Conservation (phyloP, 2,797 vertebrate genomes). For the Pangasius krempfi region DNA sequence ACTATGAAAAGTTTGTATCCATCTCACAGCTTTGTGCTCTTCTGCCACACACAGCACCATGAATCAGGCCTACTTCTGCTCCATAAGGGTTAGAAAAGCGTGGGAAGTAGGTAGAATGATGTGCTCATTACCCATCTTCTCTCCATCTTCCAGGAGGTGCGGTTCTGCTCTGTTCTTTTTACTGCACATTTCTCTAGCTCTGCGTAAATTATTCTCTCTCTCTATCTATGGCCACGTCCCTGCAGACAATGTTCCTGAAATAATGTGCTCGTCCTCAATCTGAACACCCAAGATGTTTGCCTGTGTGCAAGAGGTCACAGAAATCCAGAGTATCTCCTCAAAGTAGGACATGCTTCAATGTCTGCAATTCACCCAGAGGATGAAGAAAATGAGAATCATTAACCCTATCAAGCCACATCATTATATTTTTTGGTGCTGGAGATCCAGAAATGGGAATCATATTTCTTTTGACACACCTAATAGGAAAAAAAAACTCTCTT, state of each 20-base stretch:
- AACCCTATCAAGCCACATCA: slow-evolving; percentile 30
- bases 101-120: slow-evolving; percentile 30
- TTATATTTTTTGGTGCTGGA: slow-evolving; percentile 6
- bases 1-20: slow-evolving; percentile 56
- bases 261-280: slow-evolving; percentile 73
- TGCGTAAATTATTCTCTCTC: slow-evolving; percentile 56
- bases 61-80: slow-evolving; percentile 27
- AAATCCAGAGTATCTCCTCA: slow-evolving; percentile 45
- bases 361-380: slow-evolving; percentile 45
- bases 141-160: slow-evolving; percentile 41
- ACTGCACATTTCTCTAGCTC: slow-evolving; percentile 52
- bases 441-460: neutral
- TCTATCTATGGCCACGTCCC: slow-evolving; percentile 57
- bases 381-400: slow-evolving; percentile 48
- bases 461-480: slow-evolving; percentile 42
- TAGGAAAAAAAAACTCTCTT: slow-evolving; percentile 28
- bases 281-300: slow-evolving; percentile 61
- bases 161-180: slow-evolving; percentile 40
- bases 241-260: slow-evolving; percentile 70
- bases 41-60: slow-evolving; percentile 22
- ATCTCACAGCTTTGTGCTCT: slow-evolving; percentile 62
- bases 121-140: slow-evolving; percentile 36
- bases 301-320: slow-evolving; percentile 66
- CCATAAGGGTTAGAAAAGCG: slow-evolving; percentile 28
- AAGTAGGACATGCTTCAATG: slow-evolving; percentile 68